Conservation (phyloP, 2,113 vertebrate species). For the Cephalopterus ornatus region DNA sequence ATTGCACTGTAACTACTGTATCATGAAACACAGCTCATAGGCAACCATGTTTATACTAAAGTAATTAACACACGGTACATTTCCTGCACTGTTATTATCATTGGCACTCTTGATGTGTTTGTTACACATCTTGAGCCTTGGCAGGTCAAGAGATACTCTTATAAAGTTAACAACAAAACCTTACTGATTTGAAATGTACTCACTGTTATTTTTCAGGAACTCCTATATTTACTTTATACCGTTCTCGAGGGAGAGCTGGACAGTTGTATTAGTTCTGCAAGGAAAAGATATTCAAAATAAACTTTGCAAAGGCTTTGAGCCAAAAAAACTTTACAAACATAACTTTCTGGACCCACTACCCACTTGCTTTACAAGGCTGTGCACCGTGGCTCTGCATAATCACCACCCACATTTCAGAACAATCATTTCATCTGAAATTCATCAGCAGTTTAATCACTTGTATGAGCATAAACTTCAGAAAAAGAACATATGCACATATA, state of each 20-base stretch:
- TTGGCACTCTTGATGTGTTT: neutral
- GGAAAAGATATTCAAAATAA: slow-evolving; percentile 34
- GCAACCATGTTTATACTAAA: slow-evolving; percentile 26
- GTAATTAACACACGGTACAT: slow-evolving; percentile 31
- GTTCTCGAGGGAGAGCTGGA: neutral
- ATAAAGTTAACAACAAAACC: neutral
- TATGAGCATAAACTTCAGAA: neutral
- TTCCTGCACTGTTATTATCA: slow-evolving; percentile 21
- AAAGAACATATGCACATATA: neutral
- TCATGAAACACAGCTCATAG: neutral
- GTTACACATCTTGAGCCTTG: neutral
- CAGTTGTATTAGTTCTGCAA: slow-evolving; percentile 12
- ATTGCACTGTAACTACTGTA: neutral
- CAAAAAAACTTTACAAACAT: neutral
- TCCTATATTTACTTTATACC: slow-evolving; percentile 13
- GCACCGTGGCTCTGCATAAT: neutral
- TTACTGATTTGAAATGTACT: neutral
- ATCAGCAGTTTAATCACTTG: neutral
- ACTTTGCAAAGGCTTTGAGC: neutral
- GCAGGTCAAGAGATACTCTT: neutral
- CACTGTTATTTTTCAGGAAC: slow-evolving; percentile 49
- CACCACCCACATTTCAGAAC: neutral
- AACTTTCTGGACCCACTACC: neutral
- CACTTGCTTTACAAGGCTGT: neutral
- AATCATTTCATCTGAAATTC: neutral